Percentiles rank a stretch among this genome's conserved stretches.
phyloP scores from a whole-genome alignment of 2,797 vertebrate genomes.

The Melanotaenia pygmaea region DNA sequence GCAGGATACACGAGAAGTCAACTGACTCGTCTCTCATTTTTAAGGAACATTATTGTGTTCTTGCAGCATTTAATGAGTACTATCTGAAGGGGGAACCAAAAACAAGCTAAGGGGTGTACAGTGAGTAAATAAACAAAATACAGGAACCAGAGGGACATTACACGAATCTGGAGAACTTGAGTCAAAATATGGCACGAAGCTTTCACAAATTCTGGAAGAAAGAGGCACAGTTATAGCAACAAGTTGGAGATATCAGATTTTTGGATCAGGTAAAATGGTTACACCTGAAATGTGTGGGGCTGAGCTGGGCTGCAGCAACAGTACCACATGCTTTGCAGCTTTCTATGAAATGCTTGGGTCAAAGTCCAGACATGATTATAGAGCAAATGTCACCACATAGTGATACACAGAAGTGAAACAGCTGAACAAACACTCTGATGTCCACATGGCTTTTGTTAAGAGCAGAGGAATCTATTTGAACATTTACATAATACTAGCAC shows the following conservation, averaged over 20 bases:
- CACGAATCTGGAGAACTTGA: conserved; percentile 78
- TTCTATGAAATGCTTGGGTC: conserved; percentile 8
- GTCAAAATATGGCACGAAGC: conserved; percentile 75
- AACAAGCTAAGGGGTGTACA: conserved; percentile 21
- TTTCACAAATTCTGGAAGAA: conserved; percentile 85
- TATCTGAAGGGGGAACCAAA: conserved; percentile 28
- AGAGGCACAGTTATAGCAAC: conserved; percentile 75
- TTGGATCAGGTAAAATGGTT: neutral
- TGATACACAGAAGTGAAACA: conserved; percentile 52
- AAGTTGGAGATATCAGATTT: conserved; percentile 17
- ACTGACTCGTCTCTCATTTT: conserved; percentile 75
- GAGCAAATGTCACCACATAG: conserved; percentile 29
- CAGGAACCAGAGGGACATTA: conserved; percentile 77
- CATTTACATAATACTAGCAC: conserved; percentile 36
- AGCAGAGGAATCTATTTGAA: conserved; percentile 2
- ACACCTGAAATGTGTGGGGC: neutral
- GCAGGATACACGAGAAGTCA: conserved; percentile 53
- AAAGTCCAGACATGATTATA: conserved; percentile 8
- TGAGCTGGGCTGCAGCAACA: neutral
- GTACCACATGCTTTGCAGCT: neutral
- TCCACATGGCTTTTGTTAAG: neutral
- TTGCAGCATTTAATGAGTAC: conserved; percentile 34
- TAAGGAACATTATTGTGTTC: conserved; percentile 50
- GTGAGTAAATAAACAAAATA: conserved; percentile 53
- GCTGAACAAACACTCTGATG: conserved; percentile 50